Evolutionary conservation across 2,888 invertebrate species (phyloP).

Genomic region (Oscheius sp.): DNA sequence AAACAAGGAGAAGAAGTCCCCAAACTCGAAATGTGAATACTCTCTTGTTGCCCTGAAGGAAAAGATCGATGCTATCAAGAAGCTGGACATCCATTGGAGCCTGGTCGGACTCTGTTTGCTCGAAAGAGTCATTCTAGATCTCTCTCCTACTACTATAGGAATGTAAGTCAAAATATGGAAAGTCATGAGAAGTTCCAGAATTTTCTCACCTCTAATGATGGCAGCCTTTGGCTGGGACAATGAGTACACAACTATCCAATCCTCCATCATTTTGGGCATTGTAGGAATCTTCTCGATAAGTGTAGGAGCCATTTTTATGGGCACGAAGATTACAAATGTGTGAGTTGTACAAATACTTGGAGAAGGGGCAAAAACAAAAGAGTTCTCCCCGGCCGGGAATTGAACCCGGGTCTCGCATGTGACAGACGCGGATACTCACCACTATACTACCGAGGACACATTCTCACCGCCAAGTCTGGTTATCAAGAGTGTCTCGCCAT

Average conservation of each 20-base stretch:
- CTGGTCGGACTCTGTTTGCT: constrained; percentile 49
- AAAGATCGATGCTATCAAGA: neutral
- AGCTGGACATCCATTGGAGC: constrained; percentile 44
- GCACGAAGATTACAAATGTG: constrained; percentile 9
- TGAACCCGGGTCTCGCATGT: constrained; percentile 35
- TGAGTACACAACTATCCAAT: constrained; percentile 38
- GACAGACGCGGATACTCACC: constrained; percentile 31
- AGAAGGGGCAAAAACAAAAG: neutral
- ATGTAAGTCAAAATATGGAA: constrained; percentile 32
- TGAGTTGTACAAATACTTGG: neutral
- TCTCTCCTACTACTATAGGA: constrained; percentile 41
- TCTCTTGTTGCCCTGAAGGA: constrained; percentile 3
- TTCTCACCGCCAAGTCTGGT: neutral
- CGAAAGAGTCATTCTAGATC: constrained; percentile 41
- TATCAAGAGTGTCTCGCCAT: neutral
- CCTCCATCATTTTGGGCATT: constrained; percentile 40
- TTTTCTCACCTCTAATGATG: constrained; percentile 48
- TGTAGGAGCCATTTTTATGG: constrained; percentile 42
- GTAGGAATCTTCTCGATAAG: constrained; percentile 46
- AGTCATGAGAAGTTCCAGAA: constrained; percentile 14
- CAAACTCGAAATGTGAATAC: neutral
- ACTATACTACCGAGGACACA: constrained; percentile 25
- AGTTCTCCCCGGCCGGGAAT: constrained; percentile 34
- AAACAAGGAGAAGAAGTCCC: constrained; percentile 25
- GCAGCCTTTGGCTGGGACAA: constrained; percentile 49